phyloP scores from a whole-genome alignment of 64 coral and sea anemone genomes.

The Montipora foliosa region DNA sequence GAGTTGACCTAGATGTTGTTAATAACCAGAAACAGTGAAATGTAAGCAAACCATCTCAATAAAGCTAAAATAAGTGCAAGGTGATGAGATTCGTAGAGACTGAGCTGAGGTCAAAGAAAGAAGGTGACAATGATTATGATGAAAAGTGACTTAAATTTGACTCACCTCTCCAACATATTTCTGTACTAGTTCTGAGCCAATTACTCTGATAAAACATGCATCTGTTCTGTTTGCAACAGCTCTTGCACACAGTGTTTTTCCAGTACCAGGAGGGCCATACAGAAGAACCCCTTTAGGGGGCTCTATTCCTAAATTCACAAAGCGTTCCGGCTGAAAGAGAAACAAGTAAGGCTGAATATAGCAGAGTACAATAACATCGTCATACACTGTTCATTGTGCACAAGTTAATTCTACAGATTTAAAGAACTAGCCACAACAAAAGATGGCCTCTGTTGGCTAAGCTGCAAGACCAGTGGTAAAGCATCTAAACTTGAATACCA shows the following conservation, averaged over 20 bases:
- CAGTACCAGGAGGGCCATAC: conserved; percentile 96
- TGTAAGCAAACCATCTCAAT: too few species aligned
- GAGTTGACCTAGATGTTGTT: too few species aligned
- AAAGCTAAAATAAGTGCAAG: too few species aligned
- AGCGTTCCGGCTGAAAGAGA: conserved; percentile 89
- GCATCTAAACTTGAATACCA: too few species aligned
- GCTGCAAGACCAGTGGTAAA: too few species aligned
- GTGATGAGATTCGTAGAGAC: too few species aligned
- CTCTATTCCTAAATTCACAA: conserved; percentile 98
- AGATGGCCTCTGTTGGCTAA: too few species aligned
- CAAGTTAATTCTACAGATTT: neutral
- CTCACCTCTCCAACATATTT: conserved; percentile 99
- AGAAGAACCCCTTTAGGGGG: conserved; percentile 95
- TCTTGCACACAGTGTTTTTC: conserved; percentile 94
- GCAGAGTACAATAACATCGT: neutral
- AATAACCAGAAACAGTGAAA: too few species aligned
- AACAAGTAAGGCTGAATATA: neutral
- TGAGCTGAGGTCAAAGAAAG: too few species aligned
- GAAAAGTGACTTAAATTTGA: neutral
- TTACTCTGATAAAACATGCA: conserved; percentile 97
- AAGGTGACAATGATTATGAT: too few species aligned
- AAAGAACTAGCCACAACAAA: too few species aligned
- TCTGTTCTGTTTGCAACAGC: conserved; percentile 99
- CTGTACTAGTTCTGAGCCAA: conserved; percentile 98
- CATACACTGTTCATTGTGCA: neutral